Evolutionary conservation across 1,140 invertebrate species (phyloP), one percentile per base, ranked within the genome.

Genomic region (Anoplophora glabripennis): DNA sequence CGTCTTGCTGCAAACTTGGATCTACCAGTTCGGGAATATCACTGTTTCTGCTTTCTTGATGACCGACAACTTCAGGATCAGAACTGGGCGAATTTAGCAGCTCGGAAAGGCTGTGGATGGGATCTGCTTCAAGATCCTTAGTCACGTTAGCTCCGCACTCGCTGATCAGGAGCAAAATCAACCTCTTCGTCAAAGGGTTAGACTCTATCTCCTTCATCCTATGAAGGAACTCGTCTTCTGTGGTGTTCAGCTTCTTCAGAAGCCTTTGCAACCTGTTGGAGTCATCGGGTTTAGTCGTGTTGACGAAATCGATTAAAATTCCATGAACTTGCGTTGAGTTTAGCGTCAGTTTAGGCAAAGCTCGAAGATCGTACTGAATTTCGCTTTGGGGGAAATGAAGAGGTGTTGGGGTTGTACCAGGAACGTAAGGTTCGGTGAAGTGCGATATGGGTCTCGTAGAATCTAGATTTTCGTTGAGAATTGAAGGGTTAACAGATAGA

Each of bases 171-270:
- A 92, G 71, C 8, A 92, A 72, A 36, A 92, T 85, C 11, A 92
- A 73, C 45, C 88, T 82, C 53, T 86, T 79, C 0, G 90, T 86
- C 1, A 87, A 86, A 41, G 84, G 85, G 70, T 90, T 90, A 54
- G 81, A 84, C 65, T 87, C 85, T 3, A 89, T 89, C 72, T 89
- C 84, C 64, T 87, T 85, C 88, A 92, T 91, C 5, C 89, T 86
- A 56, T 84, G 83, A 38, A 91, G 72, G 46, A 87, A 87, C 65
- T 86, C 81, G 0, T 86, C 83, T 62, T 87, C 87, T 0, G 87
- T 84, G 34, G 84, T 84, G 65, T 92, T 91, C 37, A 92, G 78
- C 9, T 83, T 85, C 1, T 85, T 84, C 67, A 90, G 86, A 68
- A 90, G 85, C 71, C 88, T 81, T 61, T 73, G 65, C 8, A 74